Evolutionary conservation across 2,888 invertebrate genomes (phyloP), one percentile per base, ranked within the genome.

Genomic region (Netelia fuscicornis): DNA sequence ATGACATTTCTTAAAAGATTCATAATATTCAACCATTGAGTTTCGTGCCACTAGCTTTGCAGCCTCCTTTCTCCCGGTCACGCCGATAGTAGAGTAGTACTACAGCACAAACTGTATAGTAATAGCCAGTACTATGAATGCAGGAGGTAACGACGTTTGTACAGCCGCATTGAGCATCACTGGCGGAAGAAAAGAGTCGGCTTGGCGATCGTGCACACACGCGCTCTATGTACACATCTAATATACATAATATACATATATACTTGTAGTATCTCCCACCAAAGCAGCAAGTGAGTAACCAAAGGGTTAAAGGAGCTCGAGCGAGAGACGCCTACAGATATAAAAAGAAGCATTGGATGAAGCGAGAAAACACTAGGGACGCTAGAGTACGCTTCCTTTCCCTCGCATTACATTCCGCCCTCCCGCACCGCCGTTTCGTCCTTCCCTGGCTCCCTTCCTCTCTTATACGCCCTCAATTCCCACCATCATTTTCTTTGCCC

Each of bases 151-250:
- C 3, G 80, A 80, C 76, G 65, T 37, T 80, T 64, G 48, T 70
- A 62, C 23, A 25, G 54, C 75, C 75, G 79, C 70, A 83, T 83
- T 83, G 83, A 84, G 83, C 70, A 75, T 80, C 83, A 84, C 83
- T 84, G 78, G 71, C 58, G 64, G 65, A 75, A 52, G 64, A 75
- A 74, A 74, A 74, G 79, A 79, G 70, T 83, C 60, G 77, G 48
- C 65, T 75, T 52, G 75, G 58, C 75, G 68, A 37, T 60, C 70
- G 67, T 67, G 74, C 30, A 17, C 48, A 56, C 78, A 67, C 65
- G 67, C 65, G 52, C 65, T 44, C 44, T 68, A 58, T 64, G 79
- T 64, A 75, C 62, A 79, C 37, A 62, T 42, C 52, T 56, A 72
- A 52, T 62, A 81, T 81, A 54, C 75, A 75, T 52, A 62, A 75